A percentile compares a stretch with the other conserved stretches of the same genome.
phyloP scores from a whole-genome alignment of 2,113 vertebrate species.

The Apodemus sylvaticus region DNA sequence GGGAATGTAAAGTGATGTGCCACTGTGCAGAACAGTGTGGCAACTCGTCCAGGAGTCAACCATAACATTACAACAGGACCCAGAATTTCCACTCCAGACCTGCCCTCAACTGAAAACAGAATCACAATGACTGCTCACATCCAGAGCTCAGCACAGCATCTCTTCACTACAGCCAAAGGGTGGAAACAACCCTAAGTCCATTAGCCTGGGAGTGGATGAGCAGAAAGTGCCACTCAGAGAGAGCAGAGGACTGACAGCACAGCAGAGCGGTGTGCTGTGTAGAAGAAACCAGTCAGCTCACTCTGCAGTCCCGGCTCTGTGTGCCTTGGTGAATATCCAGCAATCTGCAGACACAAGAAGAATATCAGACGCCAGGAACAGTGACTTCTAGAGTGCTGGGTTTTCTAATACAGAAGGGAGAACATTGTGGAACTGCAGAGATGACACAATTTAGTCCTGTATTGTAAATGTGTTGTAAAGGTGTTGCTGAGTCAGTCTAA shows the following conservation, averaged over 20 bases:
- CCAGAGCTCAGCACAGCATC: not conserved
- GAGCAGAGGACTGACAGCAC: not conserved
- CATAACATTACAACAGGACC: not conserved
- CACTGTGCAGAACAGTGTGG: not conserved
- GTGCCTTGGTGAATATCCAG: not conserved
- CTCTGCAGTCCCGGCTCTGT: not conserved
- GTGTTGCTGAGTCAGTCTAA: not conserved
- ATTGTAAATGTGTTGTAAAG: not conserved
- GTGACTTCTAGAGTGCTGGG: not conserved
- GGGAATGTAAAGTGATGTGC: not conserved
- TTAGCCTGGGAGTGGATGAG: not conserved
- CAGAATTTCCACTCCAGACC: not conserved
- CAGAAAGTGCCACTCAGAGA: not conserved
- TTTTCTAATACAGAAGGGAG: not conserved
- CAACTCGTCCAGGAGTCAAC: conserved; percentile 7
- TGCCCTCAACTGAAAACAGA: not conserved
- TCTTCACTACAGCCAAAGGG: not conserved
- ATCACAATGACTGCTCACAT: not conserved
- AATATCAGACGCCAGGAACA: not conserved
- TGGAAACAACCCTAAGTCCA: not conserved
- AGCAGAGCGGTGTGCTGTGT: not conserved
- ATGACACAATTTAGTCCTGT: not conserved
- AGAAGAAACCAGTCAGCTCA: not conserved
- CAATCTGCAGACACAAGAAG: not conserved
- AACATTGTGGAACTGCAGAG: not conserved